A percentile compares a stretch with the other conserved stretches of the same genome.
Evolutionary conservation across 1,140 invertebrate genomes (phyloP).

Genomic region (Heliothis subflexa): DNA sequence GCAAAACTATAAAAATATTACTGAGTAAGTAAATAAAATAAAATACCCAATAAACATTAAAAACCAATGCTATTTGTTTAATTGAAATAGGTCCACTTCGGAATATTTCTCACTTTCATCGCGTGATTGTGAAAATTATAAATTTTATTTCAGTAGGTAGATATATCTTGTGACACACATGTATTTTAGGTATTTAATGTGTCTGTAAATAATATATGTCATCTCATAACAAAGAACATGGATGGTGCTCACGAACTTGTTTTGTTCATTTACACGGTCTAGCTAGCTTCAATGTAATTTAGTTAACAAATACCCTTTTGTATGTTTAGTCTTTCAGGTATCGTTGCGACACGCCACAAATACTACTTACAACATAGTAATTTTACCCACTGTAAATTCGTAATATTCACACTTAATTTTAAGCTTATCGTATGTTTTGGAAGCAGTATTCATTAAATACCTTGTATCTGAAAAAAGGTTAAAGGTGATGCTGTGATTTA

Average conservation of each 20-base stretch:
- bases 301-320: constrained; percentile 43
- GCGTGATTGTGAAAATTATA: too few relatives aligned
- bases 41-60: not conserved
- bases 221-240: constrained; percentile 31
- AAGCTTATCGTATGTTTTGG: constrained; percentile 69
- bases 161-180: not conserved
- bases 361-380: constrained; percentile 16
- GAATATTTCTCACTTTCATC: too few relatives aligned
- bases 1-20: not conserved
- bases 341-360: constrained; percentile 3
- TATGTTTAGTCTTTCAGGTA: constrained; percentile 18
- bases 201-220: constrained; percentile 25
- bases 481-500: constrained; percentile 63
- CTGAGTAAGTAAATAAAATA: not conserved
- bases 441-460: constrained; percentile 75
- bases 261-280: constrained; percentile 45
- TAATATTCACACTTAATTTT: constrained; percentile 65
- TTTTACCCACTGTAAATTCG: constrained; percentile 18
- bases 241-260: constrained; percentile 23
- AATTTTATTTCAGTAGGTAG: not conserved
- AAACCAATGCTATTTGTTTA: too few relatives aligned
- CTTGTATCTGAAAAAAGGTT: constrained; percentile 66
- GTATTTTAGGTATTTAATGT: not conserved
- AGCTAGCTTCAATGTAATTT: constrained; percentile 38
- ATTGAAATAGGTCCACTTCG: too few relatives aligned